A percentile compares a stretch with the other conserved stretches of the same genome.
Conservation (phyloP, 2,888 invertebrate species). For the Agriopis aurantiaria region DNA sequence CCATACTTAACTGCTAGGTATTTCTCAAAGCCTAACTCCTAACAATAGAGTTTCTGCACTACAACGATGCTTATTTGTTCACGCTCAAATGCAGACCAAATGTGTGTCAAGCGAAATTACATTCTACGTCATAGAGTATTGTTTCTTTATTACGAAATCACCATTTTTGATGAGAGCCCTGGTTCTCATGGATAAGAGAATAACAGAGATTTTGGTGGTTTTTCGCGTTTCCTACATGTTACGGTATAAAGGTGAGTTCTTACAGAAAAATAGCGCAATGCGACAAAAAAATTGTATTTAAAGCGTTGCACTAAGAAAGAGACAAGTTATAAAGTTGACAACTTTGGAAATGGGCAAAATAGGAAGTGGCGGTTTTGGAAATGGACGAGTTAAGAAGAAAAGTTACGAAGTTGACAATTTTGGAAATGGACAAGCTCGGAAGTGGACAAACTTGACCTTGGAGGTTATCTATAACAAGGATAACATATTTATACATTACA, state of each 20-base stretch:
- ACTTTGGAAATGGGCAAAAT: too few relatives aligned
- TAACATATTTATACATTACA: too few relatives aligned
- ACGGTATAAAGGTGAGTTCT: not conserved
- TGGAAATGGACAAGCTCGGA: too few relatives aligned
- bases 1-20: not conserved
- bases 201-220: slow-evolving; percentile 15
- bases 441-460: too few relatives aligned
- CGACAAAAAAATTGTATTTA: too few relatives aligned
- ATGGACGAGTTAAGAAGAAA: too few relatives aligned
- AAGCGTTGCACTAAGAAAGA: too few relatives aligned
- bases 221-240: slow-evolving; percentile 30
- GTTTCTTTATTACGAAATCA: slow-evolving; percentile 38
- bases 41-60: slow-evolving; percentile 37
- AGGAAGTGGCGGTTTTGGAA: too few relatives aligned
- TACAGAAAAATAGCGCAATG: not conserved
- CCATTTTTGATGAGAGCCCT: slow-evolving; percentile 24
- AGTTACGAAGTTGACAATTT: too few relatives aligned
- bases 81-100: slow-evolving; percentile 11
- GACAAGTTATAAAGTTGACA: too few relatives aligned
- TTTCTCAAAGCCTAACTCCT: slow-evolving; percentile 11
- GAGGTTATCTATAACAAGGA: too few relatives aligned
- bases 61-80: slow-evolving; percentile 21
- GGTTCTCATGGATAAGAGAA: slow-evolving; percentile 37
- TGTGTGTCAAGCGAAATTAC: slow-evolving; percentile 42
- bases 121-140: slow-evolving; percentile 37